Evolutionary conservation across 2,888 invertebrate genomes (phyloP).

Genomic region (Trissolcus japonicus): DNA sequence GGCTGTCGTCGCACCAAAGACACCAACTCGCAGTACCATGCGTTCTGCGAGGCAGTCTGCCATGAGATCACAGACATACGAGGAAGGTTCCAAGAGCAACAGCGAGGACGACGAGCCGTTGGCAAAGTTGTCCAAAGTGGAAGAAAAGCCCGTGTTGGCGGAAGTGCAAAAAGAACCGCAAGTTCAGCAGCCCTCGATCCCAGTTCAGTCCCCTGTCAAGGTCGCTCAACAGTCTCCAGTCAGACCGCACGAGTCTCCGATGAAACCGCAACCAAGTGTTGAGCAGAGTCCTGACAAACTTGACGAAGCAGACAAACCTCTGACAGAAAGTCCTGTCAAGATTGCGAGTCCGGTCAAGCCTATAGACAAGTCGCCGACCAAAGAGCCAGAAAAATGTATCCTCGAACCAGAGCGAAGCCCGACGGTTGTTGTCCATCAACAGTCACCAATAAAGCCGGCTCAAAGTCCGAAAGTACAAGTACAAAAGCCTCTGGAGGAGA

Average conservation of each 20-base stretch:
- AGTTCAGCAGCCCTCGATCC: conserved; percentile 25
- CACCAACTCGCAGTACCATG: conserved; percentile 56
- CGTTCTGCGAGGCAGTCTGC: background rate
- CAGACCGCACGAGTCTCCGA: conserved; percentile 33
- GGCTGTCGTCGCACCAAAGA: conserved; percentile 55
- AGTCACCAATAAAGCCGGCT: background rate
- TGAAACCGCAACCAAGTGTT: conserved; percentile 29
- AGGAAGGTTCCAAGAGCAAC: conserved; percentile 15
- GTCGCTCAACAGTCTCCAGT: conserved; percentile 18
- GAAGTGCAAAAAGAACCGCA: conserved; percentile 14
- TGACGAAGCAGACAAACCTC: background rate
- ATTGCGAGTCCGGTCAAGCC: conserved; percentile 32
- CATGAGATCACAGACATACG: no score
- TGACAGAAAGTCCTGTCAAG: conserved; percentile 27
- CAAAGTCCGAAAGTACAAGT: background rate
- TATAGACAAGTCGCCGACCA: background rate
- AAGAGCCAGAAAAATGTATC: conserved; percentile 15
- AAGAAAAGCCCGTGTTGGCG: conserved; percentile 5
- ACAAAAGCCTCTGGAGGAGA: background rate
- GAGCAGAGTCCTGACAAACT: conserved; percentile 23
- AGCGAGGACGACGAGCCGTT: conserved; percentile 50
- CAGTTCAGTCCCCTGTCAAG: conserved; percentile 25
- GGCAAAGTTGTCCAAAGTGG: conserved; percentile 44
- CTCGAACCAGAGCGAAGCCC: background rate
- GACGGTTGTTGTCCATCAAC: background rate